Evolutionary conservation across 2,113 vertebrate species (phyloP), one percentile per base, ranked within the genome.

Genomic region (Salvelinus fontinalis): DNA sequence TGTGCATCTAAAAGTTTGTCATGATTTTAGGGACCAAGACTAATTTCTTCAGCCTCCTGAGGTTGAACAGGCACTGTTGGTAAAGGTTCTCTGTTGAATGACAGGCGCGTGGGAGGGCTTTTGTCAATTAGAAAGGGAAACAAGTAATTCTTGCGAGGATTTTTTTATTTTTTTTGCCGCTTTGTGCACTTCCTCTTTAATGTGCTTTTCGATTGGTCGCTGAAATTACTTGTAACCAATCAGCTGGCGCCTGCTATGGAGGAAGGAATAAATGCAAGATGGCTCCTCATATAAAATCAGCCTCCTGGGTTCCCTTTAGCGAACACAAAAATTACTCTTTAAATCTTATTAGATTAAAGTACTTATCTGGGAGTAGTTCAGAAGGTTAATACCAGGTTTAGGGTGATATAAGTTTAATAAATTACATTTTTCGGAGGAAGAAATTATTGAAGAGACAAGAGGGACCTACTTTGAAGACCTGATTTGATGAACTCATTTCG

Each of bases 181-280:
- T 62, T 68, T 73, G 49, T 22, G 34, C 77, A 44, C 73, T 81
- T 89, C 84, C 79, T 70, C 65, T 64, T 87, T 67, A 92, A 90
- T 79, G 66, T 54, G 67, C 70, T 0, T 74, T 88, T 11, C 87
- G 86, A 97, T 97, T 97, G 95, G 96, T 78, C 91, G 79, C 71
- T 81, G 57, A 2, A 1, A 72, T 27, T 49, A 74, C 73, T 84
- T 81, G 82, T 89, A 95, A 89, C 96, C 96, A 97, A 97, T 97
- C 95, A 96, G 92, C 86, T 74, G 85, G 88, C 91, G 81, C 91
- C 95, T 95, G 90, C 93, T 88, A 93, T 94, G 94, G 95, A 94
- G 95, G 95, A 96, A 96, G 94, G 95, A 97, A 97, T 97, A 97
- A 96, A 97, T 97, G 95, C 96, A 97, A 97, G 96, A 97, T 97